Evolutionary conservation across 2,113 vertebrate species (phyloP).

Genomic region (Indicator maculatus): DNA sequence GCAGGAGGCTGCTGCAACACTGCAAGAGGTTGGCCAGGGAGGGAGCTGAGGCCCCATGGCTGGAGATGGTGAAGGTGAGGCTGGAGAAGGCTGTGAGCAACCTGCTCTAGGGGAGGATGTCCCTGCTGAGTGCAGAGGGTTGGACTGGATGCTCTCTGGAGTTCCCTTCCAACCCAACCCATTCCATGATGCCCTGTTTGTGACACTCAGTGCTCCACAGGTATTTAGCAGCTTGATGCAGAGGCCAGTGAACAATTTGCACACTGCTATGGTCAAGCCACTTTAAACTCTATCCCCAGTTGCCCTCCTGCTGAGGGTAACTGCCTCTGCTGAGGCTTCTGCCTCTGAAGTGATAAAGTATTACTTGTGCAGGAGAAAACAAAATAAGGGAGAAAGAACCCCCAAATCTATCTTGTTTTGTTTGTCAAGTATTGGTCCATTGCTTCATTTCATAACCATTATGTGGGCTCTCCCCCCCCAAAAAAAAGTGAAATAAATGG

Average conservation of each 20-base stretch:
- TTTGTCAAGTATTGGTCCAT: not conserved
- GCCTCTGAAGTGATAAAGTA: not conserved
- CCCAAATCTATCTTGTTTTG: not conserved
- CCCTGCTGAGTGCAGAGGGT: too few relatives aligned
- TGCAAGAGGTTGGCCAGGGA: too few relatives aligned
- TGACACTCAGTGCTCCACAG: not conserved
- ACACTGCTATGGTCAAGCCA: not conserved
- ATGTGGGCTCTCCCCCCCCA: not conserved
- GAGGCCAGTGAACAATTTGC: not conserved
- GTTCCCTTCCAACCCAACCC: too few relatives aligned
- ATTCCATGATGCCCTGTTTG: not conserved
- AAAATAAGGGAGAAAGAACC: not conserved
- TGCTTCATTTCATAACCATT: constrained; percentile 16
- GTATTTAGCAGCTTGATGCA: not conserved
- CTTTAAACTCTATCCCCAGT: not conserved
- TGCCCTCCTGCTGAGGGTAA: not conserved
- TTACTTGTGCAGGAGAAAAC: not conserved
- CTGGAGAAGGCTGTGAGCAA: too few relatives aligned
- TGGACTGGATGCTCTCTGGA: too few relatives aligned
- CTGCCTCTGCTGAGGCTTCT: not conserved
- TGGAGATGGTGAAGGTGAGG: too few relatives aligned
- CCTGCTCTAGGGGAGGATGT: too few relatives aligned
- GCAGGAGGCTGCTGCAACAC: too few relatives aligned
- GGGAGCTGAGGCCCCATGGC: too few relatives aligned
- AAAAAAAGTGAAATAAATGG: constrained; percentile 14